Base-by-base conservation (phyloP, 2,888 invertebrate species). In the Aporophyla lueneburgensis region DNA sequence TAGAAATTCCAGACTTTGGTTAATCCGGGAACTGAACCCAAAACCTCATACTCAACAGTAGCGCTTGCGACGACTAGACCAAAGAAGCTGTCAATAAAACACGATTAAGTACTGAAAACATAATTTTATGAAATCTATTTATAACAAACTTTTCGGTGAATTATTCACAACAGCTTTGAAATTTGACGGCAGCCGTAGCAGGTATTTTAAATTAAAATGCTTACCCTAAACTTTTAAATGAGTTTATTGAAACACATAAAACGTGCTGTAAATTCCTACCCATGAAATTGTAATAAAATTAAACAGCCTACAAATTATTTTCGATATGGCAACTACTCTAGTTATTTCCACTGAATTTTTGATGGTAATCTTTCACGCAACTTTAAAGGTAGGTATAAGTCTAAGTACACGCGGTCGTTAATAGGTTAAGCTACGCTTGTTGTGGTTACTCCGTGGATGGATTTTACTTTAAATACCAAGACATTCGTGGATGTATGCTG, bases 281-380 rank as follows among this genome's bases (percentile, higher is more conserved):
- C 24, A 24, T 27, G 12, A 54, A 40, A 71, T 40, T 33, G 63
- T 53, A 63, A 81, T 27, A 59, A 67, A 61, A 24, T 49, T 43
- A 49, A 51, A 67, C 10, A 6, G 43, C 51, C 27, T n/a, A n/a
- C 49, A 33, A 51, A 19, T 43, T 56, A 67, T 54, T 54, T 74
- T 62, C n/a, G 65, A 65, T 51, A 56, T 59, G 59, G 66, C 51
- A 59, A 49, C 21, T n/a, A 33, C 21, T 53, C n/a, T 27, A 59
- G 24, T 71, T 68, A 71, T 69, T 68, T 58, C n/a, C 51, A 71
- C 49, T 24, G 49, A 56, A 6, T 49, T 58, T 40, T 56, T 58
- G 63, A 84, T 80, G n/a, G 51, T 84, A 76, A 83, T 84, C 70
- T 54, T 73, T 67, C 72, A 73, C 72, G 76, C 49, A 67, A 68